Evolutionary conservation across 2,113 vertebrate species (phyloP).

Genomic region (Arvicanthis niloticus): DNA sequence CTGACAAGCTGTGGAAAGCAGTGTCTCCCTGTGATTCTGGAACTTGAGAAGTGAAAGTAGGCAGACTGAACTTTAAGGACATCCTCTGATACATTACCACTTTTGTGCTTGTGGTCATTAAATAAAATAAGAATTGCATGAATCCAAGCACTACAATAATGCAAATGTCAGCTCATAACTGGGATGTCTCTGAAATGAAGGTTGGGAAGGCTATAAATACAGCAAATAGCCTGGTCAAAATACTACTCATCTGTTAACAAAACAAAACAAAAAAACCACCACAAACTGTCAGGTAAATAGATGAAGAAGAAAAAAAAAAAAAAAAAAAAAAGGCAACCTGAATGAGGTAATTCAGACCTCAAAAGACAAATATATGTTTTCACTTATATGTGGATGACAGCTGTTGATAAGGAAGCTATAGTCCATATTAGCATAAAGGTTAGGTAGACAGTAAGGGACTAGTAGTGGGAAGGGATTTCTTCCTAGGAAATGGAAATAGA

Average conservation of each 20-base stretch:
- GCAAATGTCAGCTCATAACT: not conserved
- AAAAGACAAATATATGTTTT: not conserved
- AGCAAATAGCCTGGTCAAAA: not conserved
- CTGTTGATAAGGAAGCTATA: not conserved
- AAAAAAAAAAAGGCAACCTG: not conserved
- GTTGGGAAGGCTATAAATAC: not conserved
- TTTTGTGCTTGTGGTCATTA: not conserved
- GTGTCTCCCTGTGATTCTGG: not conserved
- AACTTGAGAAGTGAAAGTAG: not conserved
- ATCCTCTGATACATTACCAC: not conserved
- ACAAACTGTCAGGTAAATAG: not conserved
- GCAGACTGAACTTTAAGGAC: not conserved
- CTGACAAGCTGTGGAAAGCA: not conserved
- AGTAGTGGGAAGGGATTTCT: not conserved
- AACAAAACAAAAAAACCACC: too few relatives aligned
- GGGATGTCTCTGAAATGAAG: not conserved
- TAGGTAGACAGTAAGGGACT: not conserved
- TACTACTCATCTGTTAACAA: not conserved
- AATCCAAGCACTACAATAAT: not conserved
- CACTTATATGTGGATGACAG: not conserved
- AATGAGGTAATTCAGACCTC: not conserved
- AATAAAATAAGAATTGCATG: not conserved
- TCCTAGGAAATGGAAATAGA: not conserved
- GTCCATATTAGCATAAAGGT: not conserved
- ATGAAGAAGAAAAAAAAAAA: too few relatives aligned